Conservation (phyloP, 2,888 invertebrate species). For the Elysia crispata region DNA sequence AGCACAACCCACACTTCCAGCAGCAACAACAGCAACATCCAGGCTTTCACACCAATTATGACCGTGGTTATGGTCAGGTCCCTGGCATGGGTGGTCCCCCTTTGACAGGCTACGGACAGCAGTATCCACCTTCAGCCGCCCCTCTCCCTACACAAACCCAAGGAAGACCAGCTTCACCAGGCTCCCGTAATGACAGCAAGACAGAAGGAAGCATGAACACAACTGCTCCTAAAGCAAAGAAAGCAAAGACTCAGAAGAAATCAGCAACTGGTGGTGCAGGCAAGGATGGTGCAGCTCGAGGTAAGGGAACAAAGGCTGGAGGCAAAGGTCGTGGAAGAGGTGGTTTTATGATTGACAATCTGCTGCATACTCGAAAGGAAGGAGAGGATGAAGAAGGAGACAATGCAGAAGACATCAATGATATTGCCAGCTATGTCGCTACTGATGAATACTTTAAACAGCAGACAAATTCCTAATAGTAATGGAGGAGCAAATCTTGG, state of each 20-base stretch:
- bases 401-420: constrained; percentile 63
- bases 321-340: constrained; percentile 50
- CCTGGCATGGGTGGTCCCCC: constrained; percentile 29
- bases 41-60: neutral
- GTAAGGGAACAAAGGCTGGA: constrained; percentile 14
- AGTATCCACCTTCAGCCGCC: neutral
- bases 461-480: constrained; percentile 49
- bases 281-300: neutral
- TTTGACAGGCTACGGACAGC: constrained; percentile 15
- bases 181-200: neutral
- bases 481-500: too few species aligned
- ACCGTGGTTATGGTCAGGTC: too few species aligned
- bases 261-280: constrained; percentile 23
- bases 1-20: neutral
- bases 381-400: constrained; percentile 55
- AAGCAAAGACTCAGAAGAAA: constrained; percentile 39
- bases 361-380: constrained; percentile 47
- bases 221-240: constrained; percentile 41
- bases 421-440: constrained; percentile 67
- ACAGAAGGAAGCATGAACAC: constrained; percentile 21
- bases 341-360: constrained; percentile 65
- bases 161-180: neutral
- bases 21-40: neutral
- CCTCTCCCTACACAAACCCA: neutral
- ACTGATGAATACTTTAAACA: constrained; percentile 62